Base-by-base conservation (phyloP, 1,140 invertebrate species). In the Scaptodrosophila lebanonensis region DNA sequence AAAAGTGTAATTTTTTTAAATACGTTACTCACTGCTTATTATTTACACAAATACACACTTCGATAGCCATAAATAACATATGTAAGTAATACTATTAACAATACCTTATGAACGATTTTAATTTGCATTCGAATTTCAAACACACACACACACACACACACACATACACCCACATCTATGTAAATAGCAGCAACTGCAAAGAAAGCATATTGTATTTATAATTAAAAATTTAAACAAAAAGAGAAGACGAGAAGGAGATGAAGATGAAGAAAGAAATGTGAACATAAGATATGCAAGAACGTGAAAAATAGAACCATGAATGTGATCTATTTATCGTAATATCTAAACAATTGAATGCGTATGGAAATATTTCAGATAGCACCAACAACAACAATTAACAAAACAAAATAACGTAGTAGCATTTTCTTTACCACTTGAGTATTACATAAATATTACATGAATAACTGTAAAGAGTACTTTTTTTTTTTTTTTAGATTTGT, bases 251-350 rank as follows among this genome's bases (percentile, higher is more conserved):
- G 70, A 69, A 75, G 51, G 67, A 65, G 51, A 49, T 39, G 18
- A 52, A 53, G 13, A 15, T 25, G 38, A 45, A 50, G 49, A 77
- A 57, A 51, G 45, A 72, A 77, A 75, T 73, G 69, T 79, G 75
- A 82, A 82, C 69, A 79, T 82, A 82, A 75, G 54, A 39, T 53
- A 53, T 47, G 49, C 57, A 66, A 63, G 52, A 65, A 82, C 73
- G 73, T 79, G 61, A 82, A 65, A 79, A 82, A 83, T 83, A 85
- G 83, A 85, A 85, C 83, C 77, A 85, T 85, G 79, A 82, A 85
- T 85, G 83, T 85, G 83, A 85, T 85, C 83, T 85, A 85, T 83
- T 84, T 77, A 84, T 84, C 75, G 73, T 52, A 51, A 50, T 38
- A 50, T 18, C 9, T 47, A 49, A n/a, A 25, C 8, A 25, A 25